Conservation (phyloP, 92 coral and sea anemone species). For the Chrysogorgia sp. region DNA sequence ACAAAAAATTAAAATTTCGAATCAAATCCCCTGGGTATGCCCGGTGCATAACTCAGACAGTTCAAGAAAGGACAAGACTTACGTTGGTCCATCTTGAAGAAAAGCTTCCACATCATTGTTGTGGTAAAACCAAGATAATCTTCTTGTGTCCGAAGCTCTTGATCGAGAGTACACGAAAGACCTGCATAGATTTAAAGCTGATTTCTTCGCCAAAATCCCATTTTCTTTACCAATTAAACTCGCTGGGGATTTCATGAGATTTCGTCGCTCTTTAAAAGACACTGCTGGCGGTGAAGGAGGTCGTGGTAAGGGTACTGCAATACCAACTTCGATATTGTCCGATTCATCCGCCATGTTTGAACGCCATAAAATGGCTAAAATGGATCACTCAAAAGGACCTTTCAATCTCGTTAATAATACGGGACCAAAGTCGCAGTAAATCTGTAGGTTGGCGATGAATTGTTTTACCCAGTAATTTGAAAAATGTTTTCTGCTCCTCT, state of each 20-base stretch:
- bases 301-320: constrained; percentile 41
- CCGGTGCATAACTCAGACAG: neutral
- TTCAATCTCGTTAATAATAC: too few relatives aligned
- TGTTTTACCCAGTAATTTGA: too few relatives aligned
- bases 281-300: constrained; percentile 51
- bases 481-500: too few relatives aligned
- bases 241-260: constrained; percentile 40
- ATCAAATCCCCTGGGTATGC: too few relatives aligned
- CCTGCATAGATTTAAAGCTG: constrained; percentile 55
- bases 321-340: neutral
- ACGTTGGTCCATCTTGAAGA: constrained; percentile 66
- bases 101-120: constrained; percentile 63
- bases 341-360: neutral
- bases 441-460: too few relatives aligned
- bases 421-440: too few relatives aligned
- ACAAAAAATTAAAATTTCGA: too few relatives aligned
- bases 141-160: neutral
- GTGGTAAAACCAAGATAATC: constrained; percentile 69
- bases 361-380: neutral
- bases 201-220: constrained; percentile 43
- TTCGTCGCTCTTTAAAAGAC: constrained; percentile 1
- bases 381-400: too few relatives aligned
- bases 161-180: constrained; percentile 23
- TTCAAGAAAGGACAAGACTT: neutral
- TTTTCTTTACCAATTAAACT: constrained; percentile 35